A percentile compares a stretch with the other conserved stretches of the same genome.
Conservation (phyloP, 2,113 vertebrate genomes). For the Diphyllodes magnificus region DNA sequence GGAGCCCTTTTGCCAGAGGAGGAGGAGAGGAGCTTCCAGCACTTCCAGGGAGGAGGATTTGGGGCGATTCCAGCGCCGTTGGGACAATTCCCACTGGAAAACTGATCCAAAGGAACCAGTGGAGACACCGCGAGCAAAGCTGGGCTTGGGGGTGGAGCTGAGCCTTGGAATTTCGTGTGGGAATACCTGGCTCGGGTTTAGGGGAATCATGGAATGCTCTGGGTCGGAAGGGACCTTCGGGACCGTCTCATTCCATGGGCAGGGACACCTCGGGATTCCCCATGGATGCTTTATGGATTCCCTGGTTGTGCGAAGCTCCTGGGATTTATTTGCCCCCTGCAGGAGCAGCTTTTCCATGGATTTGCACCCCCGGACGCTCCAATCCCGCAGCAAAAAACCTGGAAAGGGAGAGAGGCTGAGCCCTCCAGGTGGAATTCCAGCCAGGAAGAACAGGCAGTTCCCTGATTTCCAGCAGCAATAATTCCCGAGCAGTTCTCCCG, state of each 20-base stretch:
- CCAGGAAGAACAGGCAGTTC: neutral
- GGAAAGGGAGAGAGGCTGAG: too few relatives aligned
- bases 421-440: neutral
- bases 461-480: fast-evolving
- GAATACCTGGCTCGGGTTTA: neutral
- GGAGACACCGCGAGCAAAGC: neutral
- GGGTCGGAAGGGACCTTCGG: too few relatives aligned
- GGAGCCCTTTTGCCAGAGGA: fast-evolving
- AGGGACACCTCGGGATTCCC: neutral
- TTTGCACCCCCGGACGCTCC: fast-evolving
- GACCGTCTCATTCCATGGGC: fast-evolving
- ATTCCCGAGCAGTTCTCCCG: neutral
- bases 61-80: neutral
- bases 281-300: neutral
- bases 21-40: neutral
- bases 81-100: neutral
- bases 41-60: neutral
- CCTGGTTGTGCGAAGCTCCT: fast-evolving
- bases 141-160: neutral
- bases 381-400: neutral
- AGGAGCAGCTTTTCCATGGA: neutral
- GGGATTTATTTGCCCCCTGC: neutral
- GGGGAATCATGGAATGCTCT: neutral
- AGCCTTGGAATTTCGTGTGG: neutral
- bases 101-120: neutral